Conservation (phyloP, 2,797 vertebrate species). For the Anguilla obscura region DNA sequence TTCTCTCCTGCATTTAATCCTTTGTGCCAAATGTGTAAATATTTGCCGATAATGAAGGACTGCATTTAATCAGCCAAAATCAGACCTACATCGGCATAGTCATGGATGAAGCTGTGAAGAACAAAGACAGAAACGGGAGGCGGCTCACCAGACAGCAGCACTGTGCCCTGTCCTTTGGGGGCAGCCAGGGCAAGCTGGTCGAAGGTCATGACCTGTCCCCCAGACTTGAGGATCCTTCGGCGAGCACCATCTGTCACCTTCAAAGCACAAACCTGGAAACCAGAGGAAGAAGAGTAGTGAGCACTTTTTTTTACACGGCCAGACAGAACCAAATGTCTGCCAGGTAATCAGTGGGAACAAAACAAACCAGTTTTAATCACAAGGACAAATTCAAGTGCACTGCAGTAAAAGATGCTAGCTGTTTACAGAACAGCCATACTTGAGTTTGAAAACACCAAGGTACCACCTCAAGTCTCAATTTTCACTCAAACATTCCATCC, state of each 20-base stretch:
- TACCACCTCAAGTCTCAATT: background rate
- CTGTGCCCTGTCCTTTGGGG: constrained; percentile 86
- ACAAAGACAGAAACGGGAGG: background rate
- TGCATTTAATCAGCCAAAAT: background rate
- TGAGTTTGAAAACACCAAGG: background rate
- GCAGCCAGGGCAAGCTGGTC: constrained; percentile 88
- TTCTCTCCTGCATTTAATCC: background rate
- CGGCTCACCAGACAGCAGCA: constrained; percentile 84
- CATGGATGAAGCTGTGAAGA: background rate
- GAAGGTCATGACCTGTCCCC: constrained; percentile 88
- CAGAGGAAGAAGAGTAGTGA: background rate
- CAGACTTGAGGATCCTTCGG: constrained; percentile 83
- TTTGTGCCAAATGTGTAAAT: background rate
- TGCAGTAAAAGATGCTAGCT: background rate
- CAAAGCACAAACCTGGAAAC: constrained; percentile 81
- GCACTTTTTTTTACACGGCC: background rate
- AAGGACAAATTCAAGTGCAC: background rate
- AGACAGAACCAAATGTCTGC: background rate
- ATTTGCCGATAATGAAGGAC: background rate
- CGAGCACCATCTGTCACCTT: constrained; percentile 80
- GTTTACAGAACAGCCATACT: background rate
- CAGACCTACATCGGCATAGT: background rate
- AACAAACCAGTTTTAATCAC: background rate
- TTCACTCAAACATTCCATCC: background rate
- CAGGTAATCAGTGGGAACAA: constrained; percentile 16